phyloP scores from a whole-genome alignment of 2,797 vertebrate species.

The Pseudomugil tenellus region DNA sequence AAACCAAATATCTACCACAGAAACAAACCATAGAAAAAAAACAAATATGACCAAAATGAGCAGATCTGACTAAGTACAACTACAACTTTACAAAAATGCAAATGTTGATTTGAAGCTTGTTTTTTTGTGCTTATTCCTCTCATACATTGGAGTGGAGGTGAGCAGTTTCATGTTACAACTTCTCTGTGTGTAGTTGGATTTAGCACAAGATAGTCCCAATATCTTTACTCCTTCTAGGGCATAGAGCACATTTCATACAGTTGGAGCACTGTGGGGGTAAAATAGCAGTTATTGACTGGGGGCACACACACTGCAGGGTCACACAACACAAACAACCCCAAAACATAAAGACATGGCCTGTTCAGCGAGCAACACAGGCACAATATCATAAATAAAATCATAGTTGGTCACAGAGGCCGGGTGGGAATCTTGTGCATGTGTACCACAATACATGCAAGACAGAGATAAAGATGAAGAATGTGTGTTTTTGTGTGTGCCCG shows the following conservation, averaged over 20 bases:
- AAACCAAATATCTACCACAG: slow-evolving; percentile 77
- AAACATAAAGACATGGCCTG: slow-evolving; percentile 55
- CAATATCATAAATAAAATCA: slow-evolving; percentile 45
- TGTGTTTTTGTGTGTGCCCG: slow-evolving; percentile 25
- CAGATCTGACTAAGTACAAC: slow-evolving; percentile 75
- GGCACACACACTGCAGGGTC: slow-evolving; percentile 39
- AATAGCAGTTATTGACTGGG: slow-evolving; percentile 70
- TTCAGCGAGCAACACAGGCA: slow-evolving; percentile 45
- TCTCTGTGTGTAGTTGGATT: slow-evolving; percentile 29
- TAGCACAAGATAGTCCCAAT: slow-evolving; percentile 32
- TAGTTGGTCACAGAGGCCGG: slow-evolving; percentile 28
- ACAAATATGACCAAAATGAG: slow-evolving; percentile 69
- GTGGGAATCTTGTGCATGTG: slow-evolving; percentile 36
- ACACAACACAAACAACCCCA: slow-evolving; percentile 60
- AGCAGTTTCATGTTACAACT: slow-evolving; percentile 23
- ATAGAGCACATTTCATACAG: slow-evolving; percentile 27
- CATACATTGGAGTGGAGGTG: slow-evolving; percentile 38
- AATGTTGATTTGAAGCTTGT: slow-evolving; percentile 57
- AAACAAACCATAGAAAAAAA: slow-evolving; percentile 78
- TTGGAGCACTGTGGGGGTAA: slow-evolving; percentile 47
- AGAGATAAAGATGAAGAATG: slow-evolving; percentile 32
- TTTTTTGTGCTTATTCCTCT: slow-evolving; percentile 76
- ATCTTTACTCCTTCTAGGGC: slow-evolving; percentile 37
- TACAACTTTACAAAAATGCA: slow-evolving; percentile 74
- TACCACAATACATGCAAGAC: slow-evolving; percentile 27